Evolutionary conservation across 1,140 invertebrate genomes (phyloP).

Genomic region (Oscheius sp.): DNA sequence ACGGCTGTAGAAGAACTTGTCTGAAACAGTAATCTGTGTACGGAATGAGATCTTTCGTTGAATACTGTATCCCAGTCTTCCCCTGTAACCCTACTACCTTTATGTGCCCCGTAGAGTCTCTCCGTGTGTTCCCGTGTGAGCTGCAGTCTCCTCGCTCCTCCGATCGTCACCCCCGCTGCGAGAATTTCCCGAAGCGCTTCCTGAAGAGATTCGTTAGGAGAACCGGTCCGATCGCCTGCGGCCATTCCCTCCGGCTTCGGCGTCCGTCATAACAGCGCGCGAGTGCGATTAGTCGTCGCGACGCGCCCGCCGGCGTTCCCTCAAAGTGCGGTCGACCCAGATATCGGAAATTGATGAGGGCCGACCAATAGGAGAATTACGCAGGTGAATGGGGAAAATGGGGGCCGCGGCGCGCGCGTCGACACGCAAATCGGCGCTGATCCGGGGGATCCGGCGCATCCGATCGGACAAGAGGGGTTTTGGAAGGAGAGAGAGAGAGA

Average conservation of each 20-base stretch:
- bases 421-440: not conserved
- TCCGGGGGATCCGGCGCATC: too few species aligned
- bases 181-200: not conserved
- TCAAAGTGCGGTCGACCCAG: not conserved
- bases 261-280: too few species aligned
- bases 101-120: slow-evolving; percentile 24
- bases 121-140: slow-evolving; percentile 22
- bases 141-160: slow-evolving; percentile 3
- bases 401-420: not conserved
- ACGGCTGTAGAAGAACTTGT: slow-evolving; percentile 48
- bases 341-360: not conserved
- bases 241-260: not conserved
- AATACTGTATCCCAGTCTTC: too few species aligned
- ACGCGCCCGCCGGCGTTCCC: not conserved
- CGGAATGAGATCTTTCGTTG: too few species aligned
- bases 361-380: not conserved
- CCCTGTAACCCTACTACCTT: slow-evolving; percentile 2
- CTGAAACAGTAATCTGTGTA: too few species aligned
- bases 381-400: not conserved
- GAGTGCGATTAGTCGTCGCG: too few species aligned
- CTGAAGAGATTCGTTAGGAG: not conserved
- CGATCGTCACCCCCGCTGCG: slow-evolving; percentile 1
- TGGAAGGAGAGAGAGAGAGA: not conserved
- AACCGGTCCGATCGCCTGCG: not conserved
- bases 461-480: not conserved